These are phyloP conservation scores for Apogon talboti DNA, from an alignment of 2,797 vertebrate species.

Conservation along the genomic window DNA sequence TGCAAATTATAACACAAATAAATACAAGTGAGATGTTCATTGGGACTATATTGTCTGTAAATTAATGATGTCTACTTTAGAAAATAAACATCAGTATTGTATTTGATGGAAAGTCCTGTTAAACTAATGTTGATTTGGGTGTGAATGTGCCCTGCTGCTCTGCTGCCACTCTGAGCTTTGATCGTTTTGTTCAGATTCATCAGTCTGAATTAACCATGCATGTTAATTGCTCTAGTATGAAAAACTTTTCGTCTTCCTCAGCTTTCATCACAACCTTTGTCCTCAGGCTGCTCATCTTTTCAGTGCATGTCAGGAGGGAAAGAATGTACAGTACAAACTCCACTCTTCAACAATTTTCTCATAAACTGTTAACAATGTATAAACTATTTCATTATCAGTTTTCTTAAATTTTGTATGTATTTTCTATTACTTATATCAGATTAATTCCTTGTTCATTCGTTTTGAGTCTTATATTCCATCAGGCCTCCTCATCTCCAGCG, in stretches of 20 bases:
- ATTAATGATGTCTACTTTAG: no score
- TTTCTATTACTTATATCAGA: no score
- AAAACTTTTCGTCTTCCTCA: conserved; percentile 42
- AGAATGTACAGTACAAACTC: not conserved
- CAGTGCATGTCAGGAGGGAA: not conserved
- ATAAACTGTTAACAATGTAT: no score
- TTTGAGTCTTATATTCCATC: no score
- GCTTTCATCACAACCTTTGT: conserved; percentile 52
- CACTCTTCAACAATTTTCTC: no score
- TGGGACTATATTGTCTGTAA: no score
- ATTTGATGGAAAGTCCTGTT: not conserved
- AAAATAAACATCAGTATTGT: not conserved
- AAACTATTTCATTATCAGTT: no score
- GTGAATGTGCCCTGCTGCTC: not conserved
- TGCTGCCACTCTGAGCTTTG: conserved; percentile 18
- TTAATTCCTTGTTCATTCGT: no score
- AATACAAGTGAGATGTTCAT: no score
- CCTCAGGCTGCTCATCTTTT: not conserved
- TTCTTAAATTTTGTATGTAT: no score
- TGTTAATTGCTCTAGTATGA: conserved; percentile 73
- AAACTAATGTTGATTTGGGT: not conserved
- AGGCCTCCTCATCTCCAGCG: no score
- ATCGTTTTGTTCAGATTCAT: conserved; percentile 35
- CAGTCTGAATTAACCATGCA: conserved; percentile 53
- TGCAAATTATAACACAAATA: no score